Percentiles rank a stretch among this genome's conserved stretches.
These are phyloP conservation scores for Eulemur macaco DNA, from an alignment of 2,113 vertebrate species.

Conservation along the genomic window DNA sequence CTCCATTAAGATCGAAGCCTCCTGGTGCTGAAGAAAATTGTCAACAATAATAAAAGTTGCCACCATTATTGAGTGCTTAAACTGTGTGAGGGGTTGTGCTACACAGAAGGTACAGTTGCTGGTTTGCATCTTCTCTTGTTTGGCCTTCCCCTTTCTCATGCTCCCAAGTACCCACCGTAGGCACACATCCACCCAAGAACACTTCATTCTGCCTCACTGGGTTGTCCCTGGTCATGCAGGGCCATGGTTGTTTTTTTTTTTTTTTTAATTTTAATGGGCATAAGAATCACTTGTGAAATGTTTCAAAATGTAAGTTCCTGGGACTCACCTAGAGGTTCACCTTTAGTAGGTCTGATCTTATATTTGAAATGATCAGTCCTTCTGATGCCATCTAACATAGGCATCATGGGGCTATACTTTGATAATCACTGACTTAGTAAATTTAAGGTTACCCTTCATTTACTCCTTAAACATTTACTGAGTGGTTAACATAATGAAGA, in stretches of 20 bases:
- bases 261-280: background rate
- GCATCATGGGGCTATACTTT: background rate
- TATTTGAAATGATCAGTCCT: background rate
- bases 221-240: too few species aligned
- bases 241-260: background rate
- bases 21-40: constrained; percentile 63
- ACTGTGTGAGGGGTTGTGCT: background rate
- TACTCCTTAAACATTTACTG: background rate
- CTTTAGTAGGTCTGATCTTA: background rate
- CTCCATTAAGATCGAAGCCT: constrained; percentile 52
- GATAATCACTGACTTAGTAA: background rate
- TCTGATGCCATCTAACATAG: background rate
- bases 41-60: constrained; percentile 55
- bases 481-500: background rate
- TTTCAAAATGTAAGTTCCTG: background rate
- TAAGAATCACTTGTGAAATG: background rate
- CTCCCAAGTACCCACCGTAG: background rate
- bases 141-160: background rate
- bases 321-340: background rate
- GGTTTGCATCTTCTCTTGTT: background rate
- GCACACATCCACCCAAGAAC: background rate
- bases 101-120: background rate
- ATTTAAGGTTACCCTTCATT: background rate
- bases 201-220: background rate
- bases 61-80: background rate